phyloP scores from a whole-genome alignment of 2,888 invertebrate species.

The Drosophila anomalata region DNA sequence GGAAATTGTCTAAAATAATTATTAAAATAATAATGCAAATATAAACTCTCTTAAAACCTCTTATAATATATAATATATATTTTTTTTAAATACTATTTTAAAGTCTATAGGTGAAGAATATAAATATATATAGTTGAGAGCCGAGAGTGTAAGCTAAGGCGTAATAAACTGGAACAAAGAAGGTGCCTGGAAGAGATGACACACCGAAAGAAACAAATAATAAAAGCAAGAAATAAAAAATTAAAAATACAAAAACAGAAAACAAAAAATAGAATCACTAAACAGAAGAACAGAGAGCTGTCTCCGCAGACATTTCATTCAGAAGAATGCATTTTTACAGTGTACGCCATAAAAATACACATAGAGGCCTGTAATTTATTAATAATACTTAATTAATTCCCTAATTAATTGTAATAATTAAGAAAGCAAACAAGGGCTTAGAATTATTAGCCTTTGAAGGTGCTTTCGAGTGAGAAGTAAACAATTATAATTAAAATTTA shows the following conservation, averaged over 20 bases:
- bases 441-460: neutral
- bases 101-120: neutral
- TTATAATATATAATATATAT: no score
- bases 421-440: neutral
- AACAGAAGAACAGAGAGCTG: conserved; percentile 1
- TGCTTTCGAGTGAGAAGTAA: no score
- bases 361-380: neutral
- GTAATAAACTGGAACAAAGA: conserved; percentile 48
- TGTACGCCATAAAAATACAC: no score
- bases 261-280: conserved; percentile 6
- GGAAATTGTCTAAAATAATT: no score
- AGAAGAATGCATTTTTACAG: neutral
- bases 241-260: neutral
- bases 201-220: neutral
- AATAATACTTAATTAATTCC: neutral
- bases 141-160: conserved; percentile 18
- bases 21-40: no score
- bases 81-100: neutral
- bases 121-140: conserved; percentile 4
- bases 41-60: no score
- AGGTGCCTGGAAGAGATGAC: conserved; percentile 1
- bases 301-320: neutral
- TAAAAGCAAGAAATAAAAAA: neutral
- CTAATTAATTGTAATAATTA: neutral
- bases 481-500: no score